Evolutionary conservation across 2,888 invertebrate genomes (phyloP).

Genomic region (Ochropacha duplaris): DNA sequence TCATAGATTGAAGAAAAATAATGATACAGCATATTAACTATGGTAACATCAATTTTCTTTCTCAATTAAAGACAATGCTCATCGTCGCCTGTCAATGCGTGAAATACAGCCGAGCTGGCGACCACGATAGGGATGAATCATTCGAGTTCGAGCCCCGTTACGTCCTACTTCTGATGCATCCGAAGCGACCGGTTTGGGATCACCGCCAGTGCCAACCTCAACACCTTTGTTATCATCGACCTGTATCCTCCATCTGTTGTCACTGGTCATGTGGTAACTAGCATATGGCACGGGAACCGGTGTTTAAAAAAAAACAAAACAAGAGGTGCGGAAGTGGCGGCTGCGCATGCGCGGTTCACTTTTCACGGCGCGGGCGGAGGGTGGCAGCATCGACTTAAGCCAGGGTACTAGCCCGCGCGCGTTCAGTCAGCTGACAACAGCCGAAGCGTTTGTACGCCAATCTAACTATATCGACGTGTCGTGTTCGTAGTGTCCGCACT

Average conservation of each 20-base stretch:
- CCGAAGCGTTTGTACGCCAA: constrained; percentile 55
- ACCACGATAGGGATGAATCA: constrained; percentile 26
- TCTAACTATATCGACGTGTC: constrained; percentile 27
- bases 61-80: constrained; percentile 8
- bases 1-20: too few relatives aligned
- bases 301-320: constrained; percentile 44
- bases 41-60: background rate
- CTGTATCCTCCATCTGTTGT: constrained; percentile 33
- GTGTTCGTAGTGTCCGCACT: constrained; percentile 54
- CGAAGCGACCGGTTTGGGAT: constrained; percentile 24
- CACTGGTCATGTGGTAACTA: constrained; percentile 37
- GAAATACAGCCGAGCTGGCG: constrained; percentile 3
- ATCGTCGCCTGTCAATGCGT: constrained; percentile 5
- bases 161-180: constrained; percentile 25
- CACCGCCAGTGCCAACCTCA: constrained; percentile 14
- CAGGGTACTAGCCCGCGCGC: constrained; percentile 71
- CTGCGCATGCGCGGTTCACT: constrained; percentile 66
- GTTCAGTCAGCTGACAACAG: constrained; percentile 79
- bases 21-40: too few relatives aligned
- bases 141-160: constrained; percentile 23
- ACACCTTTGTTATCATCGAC: constrained; percentile 8
- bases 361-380: constrained; percentile 73
- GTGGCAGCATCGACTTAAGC: constrained; percentile 78
- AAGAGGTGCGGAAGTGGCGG: constrained; percentile 55
- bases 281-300: constrained; percentile 36